phyloP scores from a whole-genome alignment of 2,113 vertebrate species.

The Lampris megalopsis region DNA sequence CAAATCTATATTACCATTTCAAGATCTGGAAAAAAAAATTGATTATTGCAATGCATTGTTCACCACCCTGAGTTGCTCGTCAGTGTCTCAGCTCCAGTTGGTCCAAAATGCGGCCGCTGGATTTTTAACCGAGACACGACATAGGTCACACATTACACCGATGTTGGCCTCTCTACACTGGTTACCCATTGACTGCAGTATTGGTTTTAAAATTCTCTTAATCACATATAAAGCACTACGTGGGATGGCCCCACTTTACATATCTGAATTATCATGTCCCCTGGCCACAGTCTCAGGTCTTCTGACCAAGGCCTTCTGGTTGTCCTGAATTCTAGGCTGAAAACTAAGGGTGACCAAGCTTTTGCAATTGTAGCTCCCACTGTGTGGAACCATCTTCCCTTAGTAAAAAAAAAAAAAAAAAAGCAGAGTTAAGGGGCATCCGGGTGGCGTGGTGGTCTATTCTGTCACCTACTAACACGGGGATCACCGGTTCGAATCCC shows the following conservation, averaged over 20 bases:
- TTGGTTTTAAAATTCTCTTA: background rate
- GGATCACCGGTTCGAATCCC: too few relatives aligned
- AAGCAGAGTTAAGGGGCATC: too few relatives aligned
- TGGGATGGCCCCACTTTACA: background rate
- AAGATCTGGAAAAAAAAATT: too few relatives aligned
- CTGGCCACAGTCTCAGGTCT: background rate
- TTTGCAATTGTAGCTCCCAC: background rate
- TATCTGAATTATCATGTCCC: background rate
- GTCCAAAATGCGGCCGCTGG: background rate
- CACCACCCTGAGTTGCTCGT: too few relatives aligned
- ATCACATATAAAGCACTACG: background rate
- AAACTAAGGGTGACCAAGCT: background rate
- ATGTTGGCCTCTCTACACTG: background rate
- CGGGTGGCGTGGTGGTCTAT: too few relatives aligned
- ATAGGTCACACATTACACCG: too few relatives aligned
- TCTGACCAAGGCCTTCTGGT: background rate
- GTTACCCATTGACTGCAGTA: conserved; percentile 2
- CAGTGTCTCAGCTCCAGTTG: conserved; percentile 1
- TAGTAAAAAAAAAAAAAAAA: background rate
- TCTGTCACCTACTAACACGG: too few relatives aligned
- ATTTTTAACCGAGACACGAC: background rate
- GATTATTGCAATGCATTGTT: too few relatives aligned
- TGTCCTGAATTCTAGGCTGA: background rate
- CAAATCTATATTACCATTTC: too few relatives aligned
- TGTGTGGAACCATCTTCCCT: background rate